phyloP scores from a whole-genome alignment of 2,797 vertebrate genomes.

The Ptychadena robeensis region DNA sequence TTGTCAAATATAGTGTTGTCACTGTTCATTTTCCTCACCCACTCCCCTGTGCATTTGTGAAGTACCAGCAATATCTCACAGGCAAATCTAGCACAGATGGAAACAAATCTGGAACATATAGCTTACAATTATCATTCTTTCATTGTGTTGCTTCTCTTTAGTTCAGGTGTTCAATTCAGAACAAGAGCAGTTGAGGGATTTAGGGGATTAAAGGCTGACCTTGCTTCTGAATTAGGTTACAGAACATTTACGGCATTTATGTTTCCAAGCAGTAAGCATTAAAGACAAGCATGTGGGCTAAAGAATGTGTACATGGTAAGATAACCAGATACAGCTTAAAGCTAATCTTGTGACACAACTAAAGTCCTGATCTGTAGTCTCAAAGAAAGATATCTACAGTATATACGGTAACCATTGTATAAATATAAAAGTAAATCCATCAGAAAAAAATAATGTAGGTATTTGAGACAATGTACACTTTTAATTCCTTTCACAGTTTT shows the following conservation, averaged over 20 bases:
- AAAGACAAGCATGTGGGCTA: neutral
- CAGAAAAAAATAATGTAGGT: no score
- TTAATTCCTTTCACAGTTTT: no score
- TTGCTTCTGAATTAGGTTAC: conserved; percentile 40
- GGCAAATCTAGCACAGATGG: conserved; percentile 31
- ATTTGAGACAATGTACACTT: no score
- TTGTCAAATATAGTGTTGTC: conserved; percentile 58
- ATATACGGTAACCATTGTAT: neutral
- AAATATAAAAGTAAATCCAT: no score
- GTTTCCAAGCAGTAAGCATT: conserved; percentile 3
- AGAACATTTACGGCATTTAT: conserved; percentile 19
- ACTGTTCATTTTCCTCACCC: conserved; percentile 55
- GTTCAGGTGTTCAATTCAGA: conserved; percentile 41
- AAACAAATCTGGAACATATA: conserved; percentile 39
- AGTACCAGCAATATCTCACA: conserved; percentile 42
- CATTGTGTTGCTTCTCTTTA: conserved; percentile 35
- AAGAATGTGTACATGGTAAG: neutral
- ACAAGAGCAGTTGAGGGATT: conserved; percentile 42
- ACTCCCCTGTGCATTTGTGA: conserved; percentile 50
- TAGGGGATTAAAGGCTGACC: conserved; percentile 31
- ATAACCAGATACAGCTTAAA: neutral
- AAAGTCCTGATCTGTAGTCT: neutral
- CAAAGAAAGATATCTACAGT: neutral
- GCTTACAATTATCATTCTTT: conserved; percentile 55
- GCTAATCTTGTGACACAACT: neutral